Percentiles rank a stretch among this genome's conserved stretches.
Conservation (phyloP, 1,140 invertebrate species). For the Bombus vancouverensis region DNA sequence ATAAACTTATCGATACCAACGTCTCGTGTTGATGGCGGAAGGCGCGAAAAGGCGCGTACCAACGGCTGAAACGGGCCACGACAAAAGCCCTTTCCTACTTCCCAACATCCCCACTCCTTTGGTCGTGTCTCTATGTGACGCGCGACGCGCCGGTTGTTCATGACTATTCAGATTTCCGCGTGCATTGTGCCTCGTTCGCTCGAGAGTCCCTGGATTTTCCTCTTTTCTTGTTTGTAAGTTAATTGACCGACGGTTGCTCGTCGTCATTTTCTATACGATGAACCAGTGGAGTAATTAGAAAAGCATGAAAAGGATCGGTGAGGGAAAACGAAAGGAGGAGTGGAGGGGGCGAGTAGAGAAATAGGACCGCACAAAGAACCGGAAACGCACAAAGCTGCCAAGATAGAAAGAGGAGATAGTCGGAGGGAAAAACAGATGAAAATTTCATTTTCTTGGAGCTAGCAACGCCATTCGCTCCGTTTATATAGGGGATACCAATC, state of each 20-base stretch:
- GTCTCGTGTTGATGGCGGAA: neutral
- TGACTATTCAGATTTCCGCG: conserved; percentile 44
- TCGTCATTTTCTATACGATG: conserved; percentile 14
- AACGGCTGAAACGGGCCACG: neutral
- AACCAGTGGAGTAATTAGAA: conserved; percentile 25
- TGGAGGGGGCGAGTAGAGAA: neutral
- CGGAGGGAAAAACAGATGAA: neutral
- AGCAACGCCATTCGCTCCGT: no score
- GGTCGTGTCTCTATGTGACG: neutral
- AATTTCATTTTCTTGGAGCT: conserved; percentile 1
- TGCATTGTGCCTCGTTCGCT: conserved; percentile 6
- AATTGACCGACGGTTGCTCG: conserved; percentile 26
- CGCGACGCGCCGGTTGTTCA: neutral
- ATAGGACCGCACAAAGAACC: conserved; percentile 6
- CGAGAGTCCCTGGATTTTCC: neutral
- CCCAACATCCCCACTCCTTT: neutral
- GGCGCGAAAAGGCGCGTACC: conserved; percentile 1
- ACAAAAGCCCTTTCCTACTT: neutral
- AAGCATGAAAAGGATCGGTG: neutral
- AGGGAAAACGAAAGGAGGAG: neutral
- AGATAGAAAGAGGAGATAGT: neutral
- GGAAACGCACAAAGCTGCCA: neutral
- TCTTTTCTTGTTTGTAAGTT: conserved; percentile 43
- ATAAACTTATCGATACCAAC: conserved; percentile 15
- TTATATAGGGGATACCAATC: neutral